phyloP scores from a whole-genome alignment of 2,888 invertebrate genomes.

The Odontocolon sp. region DNA sequence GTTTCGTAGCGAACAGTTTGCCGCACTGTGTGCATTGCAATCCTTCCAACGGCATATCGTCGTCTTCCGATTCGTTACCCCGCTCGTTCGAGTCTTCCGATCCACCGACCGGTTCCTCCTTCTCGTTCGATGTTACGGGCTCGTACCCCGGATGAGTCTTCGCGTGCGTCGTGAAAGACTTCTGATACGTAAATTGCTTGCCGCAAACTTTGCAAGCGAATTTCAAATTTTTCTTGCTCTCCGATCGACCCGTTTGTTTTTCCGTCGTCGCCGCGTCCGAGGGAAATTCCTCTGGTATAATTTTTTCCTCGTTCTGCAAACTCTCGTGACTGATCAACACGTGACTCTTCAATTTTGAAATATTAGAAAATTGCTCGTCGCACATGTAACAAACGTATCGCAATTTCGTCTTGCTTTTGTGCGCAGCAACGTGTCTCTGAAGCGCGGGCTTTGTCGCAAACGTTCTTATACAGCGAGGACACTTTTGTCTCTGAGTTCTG shows the following conservation, averaged over 20 bases:
- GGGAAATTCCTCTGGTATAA: constrained; percentile 8
- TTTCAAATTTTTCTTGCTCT: constrained; percentile 65
- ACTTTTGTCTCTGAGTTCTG: constrained; percentile 70
- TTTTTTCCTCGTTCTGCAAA: constrained; percentile 46
- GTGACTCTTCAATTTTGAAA: constrained; percentile 71
- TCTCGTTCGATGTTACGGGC: constrained; percentile 50
- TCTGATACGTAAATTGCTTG: constrained; percentile 75
- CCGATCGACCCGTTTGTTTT: constrained; percentile 3
- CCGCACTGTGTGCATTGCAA: constrained; percentile 77
- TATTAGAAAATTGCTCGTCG: constrained; percentile 70
- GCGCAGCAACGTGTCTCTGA: constrained; percentile 70
- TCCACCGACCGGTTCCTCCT: constrained; percentile 19
- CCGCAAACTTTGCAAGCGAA: constrained; percentile 73
- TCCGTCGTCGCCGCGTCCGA: constrained; percentile 7
- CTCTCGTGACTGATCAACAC: constrained; percentile 63
- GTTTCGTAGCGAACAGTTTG: constrained; percentile 75
- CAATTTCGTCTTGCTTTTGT: constrained; percentile 69
- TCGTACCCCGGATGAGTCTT: constrained; percentile 72
- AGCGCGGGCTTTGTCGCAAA: constrained; percentile 69
- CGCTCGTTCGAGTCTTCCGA: constrained; percentile 50
- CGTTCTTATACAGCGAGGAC: constrained; percentile 72
- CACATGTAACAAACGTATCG: constrained; percentile 74
- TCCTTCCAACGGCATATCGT: constrained; percentile 70
- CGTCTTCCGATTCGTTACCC: constrained; percentile 62
- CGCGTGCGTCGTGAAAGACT: constrained; percentile 73